phyloP scores from a whole-genome alignment of 2,888 invertebrate species.

The Tubiluchus corallicola region DNA sequence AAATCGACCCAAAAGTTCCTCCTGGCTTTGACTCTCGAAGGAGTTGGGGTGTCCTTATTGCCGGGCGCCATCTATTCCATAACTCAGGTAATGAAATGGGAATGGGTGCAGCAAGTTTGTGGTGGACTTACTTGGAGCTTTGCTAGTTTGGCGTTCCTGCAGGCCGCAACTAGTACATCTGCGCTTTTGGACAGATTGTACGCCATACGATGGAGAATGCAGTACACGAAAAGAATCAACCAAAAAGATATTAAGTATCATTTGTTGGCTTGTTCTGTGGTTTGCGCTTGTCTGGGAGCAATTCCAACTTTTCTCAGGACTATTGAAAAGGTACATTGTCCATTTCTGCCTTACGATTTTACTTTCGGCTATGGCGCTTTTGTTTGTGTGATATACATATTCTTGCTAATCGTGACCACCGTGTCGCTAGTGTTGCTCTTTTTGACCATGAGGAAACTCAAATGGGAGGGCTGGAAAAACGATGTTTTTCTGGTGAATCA shows the following conservation, averaged over 20 bases:
- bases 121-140: neutral
- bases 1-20: neutral
- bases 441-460: neutral
- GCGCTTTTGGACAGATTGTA: neutral
- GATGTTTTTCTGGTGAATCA: neutral
- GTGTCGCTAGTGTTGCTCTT: neutral
- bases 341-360: neutral
- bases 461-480: neutral
- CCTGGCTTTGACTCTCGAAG: neutral
- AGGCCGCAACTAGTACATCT: neutral
- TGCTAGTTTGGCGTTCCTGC: neutral
- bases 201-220: neutral
- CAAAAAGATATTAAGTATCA: neutral
- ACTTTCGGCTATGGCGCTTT: neutral
- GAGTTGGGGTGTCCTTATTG: neutral
- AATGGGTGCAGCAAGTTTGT: neutral
- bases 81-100: neutral
- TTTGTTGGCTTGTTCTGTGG: neutral
- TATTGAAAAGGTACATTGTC: neutral
- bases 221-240: neutral
- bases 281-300: neutral
- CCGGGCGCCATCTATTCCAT: conserved; percentile 1
- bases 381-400: conserved; percentile 1
- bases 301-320: neutral
- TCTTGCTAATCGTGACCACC: neutral